Conservation (phyloP, 1,140 invertebrate genomes). For the Hylyphantes graminicola region DNA sequence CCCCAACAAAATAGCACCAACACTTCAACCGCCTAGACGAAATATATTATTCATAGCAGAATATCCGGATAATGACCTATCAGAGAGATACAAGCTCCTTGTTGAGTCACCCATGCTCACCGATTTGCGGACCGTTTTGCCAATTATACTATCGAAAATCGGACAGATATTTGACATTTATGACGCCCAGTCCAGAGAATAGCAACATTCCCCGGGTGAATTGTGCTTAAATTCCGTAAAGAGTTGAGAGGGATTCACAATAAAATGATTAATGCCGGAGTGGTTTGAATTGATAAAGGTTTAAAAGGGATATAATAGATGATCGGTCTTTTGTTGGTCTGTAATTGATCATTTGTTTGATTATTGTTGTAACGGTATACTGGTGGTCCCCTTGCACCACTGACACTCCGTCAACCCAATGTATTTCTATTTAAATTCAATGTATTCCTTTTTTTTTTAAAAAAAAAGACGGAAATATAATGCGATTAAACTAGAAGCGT, state of each 20-base stretch:
- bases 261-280: not conserved
- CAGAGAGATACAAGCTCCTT: not conserved
- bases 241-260: not conserved
- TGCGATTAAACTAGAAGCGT: no score
- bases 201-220: not conserved
- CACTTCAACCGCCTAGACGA: conserved; percentile 1
- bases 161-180: conserved; percentile 24
- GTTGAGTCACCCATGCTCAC: conserved; percentile 15
- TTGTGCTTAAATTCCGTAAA: not conserved
- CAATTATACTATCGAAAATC: conserved; percentile 19
- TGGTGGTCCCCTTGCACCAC: no score
- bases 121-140: not conserved
- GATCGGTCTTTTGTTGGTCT: not conserved
- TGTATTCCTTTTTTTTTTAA: no score
- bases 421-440: no score
- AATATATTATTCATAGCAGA: conserved; percentile 32
- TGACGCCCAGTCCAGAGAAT: not conserved
- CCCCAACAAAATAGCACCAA: not conserved
- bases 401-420: no score
- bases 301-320: not conserved
- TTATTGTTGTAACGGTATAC: no score
- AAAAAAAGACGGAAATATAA: no score
- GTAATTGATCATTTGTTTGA: not conserved
- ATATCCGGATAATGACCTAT: conserved; percentile 14
- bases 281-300: not conserved